phyloP scores from a whole-genome alignment of 1,140 invertebrate genomes.

The Drosophila ambigua region DNA sequence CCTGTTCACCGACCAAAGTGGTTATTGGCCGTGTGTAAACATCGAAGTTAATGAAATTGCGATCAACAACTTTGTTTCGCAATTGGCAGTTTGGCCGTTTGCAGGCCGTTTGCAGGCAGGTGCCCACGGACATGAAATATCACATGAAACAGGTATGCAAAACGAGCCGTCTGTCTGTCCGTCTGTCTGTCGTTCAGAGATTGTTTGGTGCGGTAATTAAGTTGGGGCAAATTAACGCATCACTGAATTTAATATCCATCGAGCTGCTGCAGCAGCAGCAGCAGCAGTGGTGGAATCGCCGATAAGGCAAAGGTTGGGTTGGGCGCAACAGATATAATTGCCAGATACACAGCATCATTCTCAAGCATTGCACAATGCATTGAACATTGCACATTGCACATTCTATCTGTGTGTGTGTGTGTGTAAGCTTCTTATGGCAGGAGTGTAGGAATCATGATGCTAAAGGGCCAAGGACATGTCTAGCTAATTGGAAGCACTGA shows the following conservation, averaged over 20 bases:
- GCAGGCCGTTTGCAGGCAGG: too few species aligned
- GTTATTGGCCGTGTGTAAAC: constrained; percentile 23
- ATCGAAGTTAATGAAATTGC: constrained; percentile 48
- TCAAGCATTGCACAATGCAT: neutral
- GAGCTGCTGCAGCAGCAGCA: too few species aligned
- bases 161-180: constrained; percentile 3
- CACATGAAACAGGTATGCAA: constrained; percentile 31
- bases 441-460: too few species aligned
- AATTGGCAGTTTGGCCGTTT: neutral
- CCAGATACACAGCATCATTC: neutral
- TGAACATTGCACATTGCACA: neutral
- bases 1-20: constrained; percentile 1
- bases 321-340: neutral
- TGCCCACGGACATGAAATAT: too few species aligned
- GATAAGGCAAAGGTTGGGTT: constrained; percentile 2
- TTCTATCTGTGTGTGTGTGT: too few species aligned
- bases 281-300: too few species aligned
- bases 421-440: too few species aligned
- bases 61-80: constrained; percentile 34
- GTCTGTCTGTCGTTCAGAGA: neutral
- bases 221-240: constrained; percentile 49
- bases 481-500: too few species aligned
- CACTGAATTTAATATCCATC: constrained; percentile 27
- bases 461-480: too few species aligned
- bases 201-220: constrained; percentile 40